Evolutionary conservation across 1,140 invertebrate genomes (phyloP), one percentile per base, ranked within the genome.

Genomic region (Phocides pigmalion): DNA sequence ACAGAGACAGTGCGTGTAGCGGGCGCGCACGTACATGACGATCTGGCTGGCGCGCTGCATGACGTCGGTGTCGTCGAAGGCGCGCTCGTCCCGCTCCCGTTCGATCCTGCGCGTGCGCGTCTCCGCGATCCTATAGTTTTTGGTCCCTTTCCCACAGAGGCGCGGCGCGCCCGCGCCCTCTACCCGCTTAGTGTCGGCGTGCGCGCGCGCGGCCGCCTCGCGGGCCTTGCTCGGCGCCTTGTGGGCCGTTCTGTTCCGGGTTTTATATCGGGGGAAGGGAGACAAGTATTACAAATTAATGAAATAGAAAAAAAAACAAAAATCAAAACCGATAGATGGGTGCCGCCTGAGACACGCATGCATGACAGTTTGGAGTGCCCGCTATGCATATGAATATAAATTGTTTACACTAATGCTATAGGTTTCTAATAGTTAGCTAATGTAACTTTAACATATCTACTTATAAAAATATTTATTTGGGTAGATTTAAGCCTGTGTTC

Each of bases 11-110:
- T 42, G 56, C 44, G 61, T 22, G 66, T 51, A 56, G 47, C 58
- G 64, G 64, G 62, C 39, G 63, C 64, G 69, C 74, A 95, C 95
- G 93, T 96, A 96, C 95, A 96, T 96, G 84, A 96, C 95, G 90
- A 96, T 96, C 87, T 96, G 95, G 93, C 95, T 96, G 82, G 95
- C 95, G 85, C 95, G 94, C 92, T 96, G 95, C 93, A 96, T 95
- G 74, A 95, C 95, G 84, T 95, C 95, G 68, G 94, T 94, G 92
- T 96, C 95, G 82, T 95, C 94, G 93, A 94, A 93, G 80, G 93
- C 93, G 93, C 84, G 92, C 90, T 90, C 94, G 71, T 93, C 93
- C 67, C 93, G 91, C 69, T 87, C 93, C 67, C 93, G 91, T 68
- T 87, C 87, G 59, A 74, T 65, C 41, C 89, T 76, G 19, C 88